Percentiles rank a stretch among this genome's conserved stretches.
Evolutionary conservation across 2,113 vertebrate species (phyloP).

Genomic region (Zosterops pallidus): DNA sequence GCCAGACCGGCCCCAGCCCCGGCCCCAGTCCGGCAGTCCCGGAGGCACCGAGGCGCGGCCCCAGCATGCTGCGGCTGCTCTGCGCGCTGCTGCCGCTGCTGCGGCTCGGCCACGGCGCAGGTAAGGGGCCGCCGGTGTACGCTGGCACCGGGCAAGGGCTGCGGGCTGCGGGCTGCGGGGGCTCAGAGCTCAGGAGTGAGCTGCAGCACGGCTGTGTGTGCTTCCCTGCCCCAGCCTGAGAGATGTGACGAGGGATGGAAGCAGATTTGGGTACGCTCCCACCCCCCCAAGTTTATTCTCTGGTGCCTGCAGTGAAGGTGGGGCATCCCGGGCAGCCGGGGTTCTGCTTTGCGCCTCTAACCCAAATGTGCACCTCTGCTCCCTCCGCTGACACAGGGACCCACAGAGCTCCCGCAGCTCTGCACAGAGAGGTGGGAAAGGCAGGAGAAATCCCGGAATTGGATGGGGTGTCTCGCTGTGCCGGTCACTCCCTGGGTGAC

Average conservation of each 20-base stretch:
- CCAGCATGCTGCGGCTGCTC: background rate
- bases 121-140: slow-evolving; percentile 45
- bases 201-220: background rate
- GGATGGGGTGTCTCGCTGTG: background rate
- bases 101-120: slow-evolving; percentile 33
- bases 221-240: background rate
- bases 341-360: background rate
- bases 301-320: background rate
- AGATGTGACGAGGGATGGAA: background rate
- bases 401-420: background rate
- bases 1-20: background rate
- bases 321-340: background rate
- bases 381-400: background rate
- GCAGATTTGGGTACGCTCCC: background rate
- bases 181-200: background rate
- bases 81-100: background rate
- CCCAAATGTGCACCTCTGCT: background rate
- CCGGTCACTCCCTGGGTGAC: background rate
- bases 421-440: background rate
- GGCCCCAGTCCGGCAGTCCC: background rate
- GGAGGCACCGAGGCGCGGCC: background rate
- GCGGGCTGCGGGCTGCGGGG: background rate
- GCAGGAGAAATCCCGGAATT: background rate
- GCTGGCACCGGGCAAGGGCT: background rate
- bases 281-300: background rate